A percentile compares a stretch with the other conserved stretches of the same genome.
phyloP scores from a whole-genome alignment of 2,797 vertebrate genomes.

The Gambusia yucatana region DNA sequence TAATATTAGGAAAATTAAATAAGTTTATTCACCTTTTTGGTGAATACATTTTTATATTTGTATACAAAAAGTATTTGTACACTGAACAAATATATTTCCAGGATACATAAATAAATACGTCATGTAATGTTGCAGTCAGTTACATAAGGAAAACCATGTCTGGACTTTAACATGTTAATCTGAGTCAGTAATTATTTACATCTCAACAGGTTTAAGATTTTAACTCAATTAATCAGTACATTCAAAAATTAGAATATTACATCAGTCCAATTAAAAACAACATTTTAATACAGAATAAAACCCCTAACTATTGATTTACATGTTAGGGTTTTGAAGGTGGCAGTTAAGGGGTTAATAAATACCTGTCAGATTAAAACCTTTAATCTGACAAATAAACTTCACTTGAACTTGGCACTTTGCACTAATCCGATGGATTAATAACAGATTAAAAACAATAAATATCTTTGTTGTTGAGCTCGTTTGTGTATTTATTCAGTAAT shows the following conservation, averaged over 20 bases:
- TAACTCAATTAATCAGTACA: too few species aligned
- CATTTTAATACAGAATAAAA: too few species aligned
- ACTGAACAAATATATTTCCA: background rate
- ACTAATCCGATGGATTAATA: background rate
- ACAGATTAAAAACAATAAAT: background rate
- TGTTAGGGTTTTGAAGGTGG: too few species aligned
- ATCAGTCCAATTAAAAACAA: too few species aligned
- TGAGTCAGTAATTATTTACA: background rate
- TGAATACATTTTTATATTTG: too few species aligned
- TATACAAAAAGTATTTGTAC: background rate
- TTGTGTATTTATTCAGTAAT: background rate
- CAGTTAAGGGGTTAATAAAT: too few species aligned
- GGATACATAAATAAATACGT: background rate
- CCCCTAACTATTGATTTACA: too few species aligned
- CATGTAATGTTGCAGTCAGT: background rate
- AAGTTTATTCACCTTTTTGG: background rate
- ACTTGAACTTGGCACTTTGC: background rate
- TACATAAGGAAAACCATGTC: too few species aligned
- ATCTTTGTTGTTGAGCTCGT: background rate
- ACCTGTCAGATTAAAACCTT: too few species aligned
- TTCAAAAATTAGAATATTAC: too few species aligned
- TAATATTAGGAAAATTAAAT: constrained; percentile 2
- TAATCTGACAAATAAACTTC: too few species aligned
- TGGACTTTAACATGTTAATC: background rate
- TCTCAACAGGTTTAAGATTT: background rate